Conservation (phyloP, 2,888 invertebrate genomes). For the Yponomeuta evonymella region DNA sequence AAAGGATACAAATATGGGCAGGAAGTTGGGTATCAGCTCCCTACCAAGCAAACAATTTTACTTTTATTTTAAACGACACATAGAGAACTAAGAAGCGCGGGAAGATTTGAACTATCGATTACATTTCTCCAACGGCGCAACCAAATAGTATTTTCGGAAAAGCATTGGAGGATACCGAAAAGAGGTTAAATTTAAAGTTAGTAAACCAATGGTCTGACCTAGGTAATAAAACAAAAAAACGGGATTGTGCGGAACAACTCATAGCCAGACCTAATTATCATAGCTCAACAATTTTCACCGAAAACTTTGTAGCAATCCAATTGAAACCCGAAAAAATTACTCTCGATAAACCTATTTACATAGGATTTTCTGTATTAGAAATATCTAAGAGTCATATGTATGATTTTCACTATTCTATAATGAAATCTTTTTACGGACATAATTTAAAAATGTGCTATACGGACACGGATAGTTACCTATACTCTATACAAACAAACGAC, state of each 20-base stretch:
- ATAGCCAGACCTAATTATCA: conserved; percentile 13
- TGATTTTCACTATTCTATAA: conserved; percentile 18
- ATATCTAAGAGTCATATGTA: conserved; percentile 17
- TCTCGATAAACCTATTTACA: conserved; percentile 16
- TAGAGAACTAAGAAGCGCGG: no score
- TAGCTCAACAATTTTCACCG: conserved; percentile 9
- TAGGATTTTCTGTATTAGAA: conserved; percentile 19
- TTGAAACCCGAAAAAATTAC: conserved; percentile 16
- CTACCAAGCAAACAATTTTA: no score
- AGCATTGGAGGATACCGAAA: conserved; percentile 24
- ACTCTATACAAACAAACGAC: conserved; percentile 17
- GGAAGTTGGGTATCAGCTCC: no score
- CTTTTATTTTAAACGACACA: no score
- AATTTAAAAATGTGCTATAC: conserved; percentile 20
- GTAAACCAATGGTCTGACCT: conserved; percentile 18
- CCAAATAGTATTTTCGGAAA: no score
- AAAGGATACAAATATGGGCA: no score
- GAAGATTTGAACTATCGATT: no score
- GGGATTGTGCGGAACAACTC: conserved; percentile 11
- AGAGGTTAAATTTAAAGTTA: conserved; percentile 21
- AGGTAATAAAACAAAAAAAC: conserved; percentile 11
- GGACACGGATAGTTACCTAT: conserved; percentile 21
- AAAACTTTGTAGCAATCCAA: conserved; percentile 24
- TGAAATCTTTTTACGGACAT: conserved; percentile 14
- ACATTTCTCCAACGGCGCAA: no score